Evolutionary conservation across 2,797 vertebrate genomes (phyloP).

Genomic region (Enteromius viviparus): DNA sequence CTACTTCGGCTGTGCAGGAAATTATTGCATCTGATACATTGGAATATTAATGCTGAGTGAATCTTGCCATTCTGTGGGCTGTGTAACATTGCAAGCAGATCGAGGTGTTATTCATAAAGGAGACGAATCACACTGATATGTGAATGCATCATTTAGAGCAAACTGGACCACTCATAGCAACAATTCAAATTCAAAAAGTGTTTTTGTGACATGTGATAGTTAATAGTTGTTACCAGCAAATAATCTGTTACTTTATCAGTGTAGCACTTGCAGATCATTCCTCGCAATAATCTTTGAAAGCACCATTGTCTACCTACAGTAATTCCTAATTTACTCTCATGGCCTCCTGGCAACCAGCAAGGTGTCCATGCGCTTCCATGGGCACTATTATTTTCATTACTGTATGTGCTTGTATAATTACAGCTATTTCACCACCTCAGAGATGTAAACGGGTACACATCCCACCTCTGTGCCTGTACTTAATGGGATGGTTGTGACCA

Average conservation of each 20-base stretch:
- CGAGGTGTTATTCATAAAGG: not conserved
- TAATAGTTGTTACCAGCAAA: not conserved
- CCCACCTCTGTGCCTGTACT: not conserved
- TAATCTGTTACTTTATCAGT: not conserved
- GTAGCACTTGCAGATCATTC: not conserved
- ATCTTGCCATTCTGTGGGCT: not conserved
- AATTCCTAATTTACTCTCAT: conserved; percentile 29
- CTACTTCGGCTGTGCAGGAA: no score
- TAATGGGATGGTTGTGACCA: conserved; percentile 42
- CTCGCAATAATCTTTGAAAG: conserved; percentile 2
- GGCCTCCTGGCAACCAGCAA: conserved; percentile 17
- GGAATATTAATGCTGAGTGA: not conserved
- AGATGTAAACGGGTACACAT: conserved; percentile 50
- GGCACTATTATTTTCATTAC: conserved; percentile 53
- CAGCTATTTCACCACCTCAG: conserved; percentile 38
- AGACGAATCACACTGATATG: not conserved
- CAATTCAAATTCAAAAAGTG: no score
- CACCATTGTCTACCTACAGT: not conserved
- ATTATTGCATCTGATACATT: not conserved
- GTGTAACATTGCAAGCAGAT: not conserved
- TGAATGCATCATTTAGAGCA: not conserved
- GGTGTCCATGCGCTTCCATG: conserved; percentile 1
- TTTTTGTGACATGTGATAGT: not conserved
- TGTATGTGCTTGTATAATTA: conserved; percentile 49
- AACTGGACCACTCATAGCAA: no score